Evolutionary conservation across 2,888 invertebrate species (phyloP), one percentile per base, ranked within the genome.

Genomic region (Drosophila putrida): DNA sequence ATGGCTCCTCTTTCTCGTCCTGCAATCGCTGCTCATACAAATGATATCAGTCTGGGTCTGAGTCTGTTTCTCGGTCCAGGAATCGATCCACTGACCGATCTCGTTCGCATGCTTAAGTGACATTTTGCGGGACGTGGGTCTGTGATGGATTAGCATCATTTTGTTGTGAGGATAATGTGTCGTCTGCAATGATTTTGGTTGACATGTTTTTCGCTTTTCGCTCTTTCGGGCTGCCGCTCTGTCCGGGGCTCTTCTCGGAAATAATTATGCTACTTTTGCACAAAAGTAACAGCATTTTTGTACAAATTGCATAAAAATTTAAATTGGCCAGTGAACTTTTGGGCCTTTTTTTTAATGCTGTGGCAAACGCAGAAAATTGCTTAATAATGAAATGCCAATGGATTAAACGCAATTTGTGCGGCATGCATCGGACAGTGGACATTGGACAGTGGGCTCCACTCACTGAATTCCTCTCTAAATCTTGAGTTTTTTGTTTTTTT

Each of bases 61-160:
- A n/a, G 31, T 13, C 44, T 15, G 20, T 3, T 6, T 9, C 13
- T 20, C 31, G 25, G 58, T 50, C 49, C 31, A 33, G 50, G 51
- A 46, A 65, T 76, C 59, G 77, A 72, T 71, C 60, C 69, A 55
- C 70, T 55, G 59, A 54, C 62, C 71, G 43, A 66, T 74, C 71
- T 61, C 44, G 67, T 71, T 79, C 72, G 79, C 79, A 87, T 85
- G 87, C 75, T 82, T 89, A 85, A 85, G 85, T 87, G 89, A 85
- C 88, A 87, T 84, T 87, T 87, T 71, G 87, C 72, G 71, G 68
- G 71, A 75, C 63, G 75, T 77, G 78, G 84, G 72, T 78, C 76
- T 72, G 90, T 91, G 91, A 91, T 91, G 91, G 91, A 91, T 91
- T 91, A 91, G 92, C 92, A 91, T 91, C 91, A 91, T 91, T 89